Base-by-base conservation (phyloP, 1,140 invertebrate species). In the Atopsyche davidsoni region DNA sequence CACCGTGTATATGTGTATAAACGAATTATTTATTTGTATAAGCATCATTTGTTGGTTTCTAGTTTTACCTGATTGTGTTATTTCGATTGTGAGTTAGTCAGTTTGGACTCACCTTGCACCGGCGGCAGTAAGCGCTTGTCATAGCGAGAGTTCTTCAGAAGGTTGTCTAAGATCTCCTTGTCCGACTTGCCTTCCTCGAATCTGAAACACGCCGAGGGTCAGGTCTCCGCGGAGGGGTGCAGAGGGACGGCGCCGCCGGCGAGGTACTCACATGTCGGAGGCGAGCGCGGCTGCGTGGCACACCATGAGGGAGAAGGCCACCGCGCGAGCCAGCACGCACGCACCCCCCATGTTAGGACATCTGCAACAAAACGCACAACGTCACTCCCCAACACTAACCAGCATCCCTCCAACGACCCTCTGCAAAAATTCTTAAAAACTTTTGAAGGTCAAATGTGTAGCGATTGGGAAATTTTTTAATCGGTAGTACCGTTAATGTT, bases 171-270 rank as follows among this genome's bases (percentile, higher is more conserved):
- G 68, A 90, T 89, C 75, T 89, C 86, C 75, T 89, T 90, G 76
- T 89, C 87, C 63, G 87, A 90, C 75, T 87, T 89, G 60, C 86
- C 86, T 69, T 88, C 85, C 68, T 86, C 85, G 72, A 87, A 88
- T 71, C 86, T 87, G 77, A 53, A 79, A 79, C 56, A 19, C 16
- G n/a, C 31, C 16, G 31, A 34, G n/a, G 16, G n/a, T 11, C 31
- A 16, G n/a, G n/a, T 4, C 31, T 34, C 31, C 3, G 10, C 16
- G n/a, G 3, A 13, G 31, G 3, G 10, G 16, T 34, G 16, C 31
- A 11, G 3, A 32, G 28, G 14, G 14, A 32, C 11, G 28, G 14
- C 11, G 11, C 14, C 34, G 2, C 3, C 11, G 14, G 24, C n/a
- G 14, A 22, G 22, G n/a, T 23, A 69, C 70, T 73, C 63, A 74